These are phyloP conservation scores for Dinocampus coccinellae DNA, from an alignment of 2,888 invertebrate genomes.

Conservation along the genomic window DNA sequence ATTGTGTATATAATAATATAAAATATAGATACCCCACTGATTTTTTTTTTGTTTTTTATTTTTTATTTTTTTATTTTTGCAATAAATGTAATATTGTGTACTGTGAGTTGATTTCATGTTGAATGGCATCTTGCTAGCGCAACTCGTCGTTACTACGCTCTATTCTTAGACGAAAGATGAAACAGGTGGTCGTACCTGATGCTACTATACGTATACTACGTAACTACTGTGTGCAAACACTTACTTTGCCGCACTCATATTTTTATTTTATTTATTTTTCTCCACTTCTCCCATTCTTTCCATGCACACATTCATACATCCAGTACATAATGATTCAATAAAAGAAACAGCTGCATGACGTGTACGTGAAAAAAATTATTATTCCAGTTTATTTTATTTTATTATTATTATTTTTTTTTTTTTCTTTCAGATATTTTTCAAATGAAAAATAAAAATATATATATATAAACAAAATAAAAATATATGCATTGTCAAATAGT, in stretches of 20 bases:
- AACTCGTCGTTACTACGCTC: constrained; percentile 52
- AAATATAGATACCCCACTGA: neutral
- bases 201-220: neutral
- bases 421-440: neutral
- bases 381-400: too few species aligned
- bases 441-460: neutral
- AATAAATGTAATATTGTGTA: neutral
- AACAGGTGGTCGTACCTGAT: constrained; percentile 60
- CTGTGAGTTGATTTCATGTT: too few species aligned
- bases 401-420: neutral
- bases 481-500: neutral
- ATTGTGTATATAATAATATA: neutral
- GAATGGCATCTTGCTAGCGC: constrained; percentile 47
- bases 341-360: neutral
- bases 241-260: constrained; percentile 10
- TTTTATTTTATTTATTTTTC: constrained; percentile 11
- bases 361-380: too few species aligned
- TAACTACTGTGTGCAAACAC: neutral
- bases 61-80: neutral
- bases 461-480: too few species aligned
- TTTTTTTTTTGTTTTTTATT: neutral
- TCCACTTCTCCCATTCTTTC: neutral
- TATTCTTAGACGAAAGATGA: constrained; percentile 64
- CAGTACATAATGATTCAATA: neutral
- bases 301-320: neutral